Base-by-base conservation (phyloP, 2,888 invertebrate species). In the Agapostemon virescens region DNA sequence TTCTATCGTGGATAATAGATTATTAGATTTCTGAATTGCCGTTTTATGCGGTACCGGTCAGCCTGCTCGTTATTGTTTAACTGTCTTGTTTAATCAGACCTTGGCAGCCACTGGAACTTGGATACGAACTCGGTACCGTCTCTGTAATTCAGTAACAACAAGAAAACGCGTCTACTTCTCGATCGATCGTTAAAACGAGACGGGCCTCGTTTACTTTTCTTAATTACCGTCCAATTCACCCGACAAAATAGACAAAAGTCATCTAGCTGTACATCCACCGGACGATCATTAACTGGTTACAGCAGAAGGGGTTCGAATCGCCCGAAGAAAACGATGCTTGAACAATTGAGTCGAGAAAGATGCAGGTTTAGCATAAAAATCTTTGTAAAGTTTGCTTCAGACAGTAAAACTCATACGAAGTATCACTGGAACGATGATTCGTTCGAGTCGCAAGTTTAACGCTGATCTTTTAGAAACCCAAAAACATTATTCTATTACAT, bases 41-140 rank as follows among this genome's bases (percentile, higher is more conserved):
- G 81, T 75, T 86, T 83, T 82, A 83, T 78, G 81, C 77, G 78
- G 82, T 77, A 58, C 63, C 70, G 78, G 33, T 64, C 67, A 36
- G 68, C 3, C 33, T 55, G 26, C 20, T 86, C 83, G 78, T 85
- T 82, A 86, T 77, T 49, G 64, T 75, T 84, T 85, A 85, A 86
- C 85, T 82, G 68, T 36, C 72, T 58, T 70, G 77, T 79, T 83
- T 83, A 84, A 86, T 85, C 77, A 80, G 71, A 74, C 69, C 70
- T 69, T 73, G 68, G 33, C 40, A 26, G 69, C 30, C 52, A 36
- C 38, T 45, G 58, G 40, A 69, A 38, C 40, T 66, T 13, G 63
- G 33, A 33, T 26, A 33, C n/a, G 17, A 23, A 52, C 7, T 17
- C 49, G 36, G 30, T 33, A 20, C 68, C 68, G 40, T 81, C 69